A percentile compares a stretch with the other conserved stretches of the same genome.
Conservation (phyloP, 2,797 vertebrate genomes). For the Pantherophis vulpinus region DNA sequence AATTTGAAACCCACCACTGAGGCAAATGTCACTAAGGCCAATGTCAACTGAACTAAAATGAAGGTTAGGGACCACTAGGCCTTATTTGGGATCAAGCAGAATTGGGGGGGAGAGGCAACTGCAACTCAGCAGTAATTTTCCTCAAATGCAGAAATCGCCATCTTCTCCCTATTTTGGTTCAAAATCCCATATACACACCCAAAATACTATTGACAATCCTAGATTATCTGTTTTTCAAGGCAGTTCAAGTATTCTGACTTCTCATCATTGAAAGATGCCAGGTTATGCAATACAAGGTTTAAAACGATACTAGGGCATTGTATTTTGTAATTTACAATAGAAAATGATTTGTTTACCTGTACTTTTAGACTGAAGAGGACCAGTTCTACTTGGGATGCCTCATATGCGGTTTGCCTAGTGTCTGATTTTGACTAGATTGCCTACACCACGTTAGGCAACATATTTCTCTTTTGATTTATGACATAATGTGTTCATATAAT, state of each 20-base stretch:
- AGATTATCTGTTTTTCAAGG: neutral
- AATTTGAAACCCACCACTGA: neutral
- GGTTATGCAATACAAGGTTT: neutral
- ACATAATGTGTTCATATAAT: neutral
- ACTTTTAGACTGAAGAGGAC: too few relatives aligned
- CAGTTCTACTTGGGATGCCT: too few relatives aligned
- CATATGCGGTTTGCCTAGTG: neutral
- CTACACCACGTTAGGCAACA: neutral
- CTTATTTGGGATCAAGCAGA: neutral
- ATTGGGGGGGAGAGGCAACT: neutral
- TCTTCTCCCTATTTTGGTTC: slow-evolving; percentile 28
- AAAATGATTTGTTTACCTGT: neutral
- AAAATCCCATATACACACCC: neutral
- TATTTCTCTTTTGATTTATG: neutral
- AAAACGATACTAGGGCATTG: neutral
- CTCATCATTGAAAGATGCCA: neutral
- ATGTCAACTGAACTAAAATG: neutral
- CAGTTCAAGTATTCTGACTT: neutral
- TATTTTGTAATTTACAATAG: neutral
- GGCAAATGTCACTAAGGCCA: neutral
- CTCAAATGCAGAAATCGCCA: slow-evolving; percentile 18
- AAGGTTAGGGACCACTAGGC: neutral
- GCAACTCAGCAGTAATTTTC: neutral
- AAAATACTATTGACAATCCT: neutral
- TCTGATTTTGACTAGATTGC: neutral